Percentiles rank a stretch among this genome's conserved stretches.
Conservation (phyloP, 2,888 invertebrate species). For the Cheilosia impressa region DNA sequence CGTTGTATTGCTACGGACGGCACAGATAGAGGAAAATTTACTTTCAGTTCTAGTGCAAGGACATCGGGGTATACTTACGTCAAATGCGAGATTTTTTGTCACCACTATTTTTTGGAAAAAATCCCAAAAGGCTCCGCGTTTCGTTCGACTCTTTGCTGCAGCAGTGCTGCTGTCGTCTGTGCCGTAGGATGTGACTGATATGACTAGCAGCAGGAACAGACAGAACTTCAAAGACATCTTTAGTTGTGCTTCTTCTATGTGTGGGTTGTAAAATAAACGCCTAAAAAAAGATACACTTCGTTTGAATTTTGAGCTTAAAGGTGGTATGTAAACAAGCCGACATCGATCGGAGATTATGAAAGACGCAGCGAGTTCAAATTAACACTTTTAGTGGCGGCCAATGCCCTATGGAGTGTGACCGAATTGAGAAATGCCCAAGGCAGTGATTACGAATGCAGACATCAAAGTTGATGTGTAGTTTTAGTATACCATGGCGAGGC, state of each 20-base stretch:
- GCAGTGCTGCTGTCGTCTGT: conserved; percentile 35
- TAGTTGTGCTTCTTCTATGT: neutral
- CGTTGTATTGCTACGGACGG: conserved; percentile 81
- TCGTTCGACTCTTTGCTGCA: conserved; percentile 77
- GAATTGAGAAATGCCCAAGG: conserved; percentile 34
- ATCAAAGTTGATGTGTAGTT: neutral
- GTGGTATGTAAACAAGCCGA: neutral
- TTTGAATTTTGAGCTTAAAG: neutral
- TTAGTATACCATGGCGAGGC: neutral
- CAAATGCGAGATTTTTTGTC: conserved; percentile 80
- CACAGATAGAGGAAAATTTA: neutral
- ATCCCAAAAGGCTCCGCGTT: conserved; percentile 81
- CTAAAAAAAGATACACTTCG: conserved; percentile 17
- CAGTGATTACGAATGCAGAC: conserved; percentile 8
- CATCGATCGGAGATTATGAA: conserved; percentile 23
- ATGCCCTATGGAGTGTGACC: conserved; percentile 33
- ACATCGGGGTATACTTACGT: conserved; percentile 78
- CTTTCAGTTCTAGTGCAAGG: neutral
- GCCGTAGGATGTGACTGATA: conserved; percentile 61
- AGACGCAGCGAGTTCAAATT: conserved; percentile 24
- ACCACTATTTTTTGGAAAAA: conserved; percentile 81
- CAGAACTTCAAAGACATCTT: conserved; percentile 66
- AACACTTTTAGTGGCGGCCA: conserved; percentile 32
- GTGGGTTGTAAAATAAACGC: neutral
- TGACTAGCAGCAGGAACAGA: conserved; percentile 62